These are phyloP conservation scores for Centropus unirufus DNA, from an alignment of 2,113 vertebrate genomes.

Conservation along the genomic window DNA sequence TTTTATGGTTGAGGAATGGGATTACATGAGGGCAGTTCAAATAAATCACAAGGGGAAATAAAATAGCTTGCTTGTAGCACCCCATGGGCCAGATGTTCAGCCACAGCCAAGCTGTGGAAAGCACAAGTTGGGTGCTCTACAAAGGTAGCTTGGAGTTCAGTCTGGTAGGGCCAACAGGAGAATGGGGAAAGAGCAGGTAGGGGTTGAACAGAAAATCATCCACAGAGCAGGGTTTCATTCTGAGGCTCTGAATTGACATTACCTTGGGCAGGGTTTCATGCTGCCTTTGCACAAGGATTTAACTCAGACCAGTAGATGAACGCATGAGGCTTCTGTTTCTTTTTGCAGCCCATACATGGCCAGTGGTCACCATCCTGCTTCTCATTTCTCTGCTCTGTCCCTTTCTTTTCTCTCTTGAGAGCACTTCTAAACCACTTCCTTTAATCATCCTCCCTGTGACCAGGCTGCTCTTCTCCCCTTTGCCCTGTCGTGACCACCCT, in stretches of 20 bases:
- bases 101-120: background rate
- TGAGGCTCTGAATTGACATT: background rate
- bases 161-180: background rate
- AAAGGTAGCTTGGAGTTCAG: conserved; percentile 50
- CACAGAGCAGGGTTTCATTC: background rate
- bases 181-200: conserved; percentile 1
- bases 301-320: background rate
- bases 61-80: conserved; percentile 60
- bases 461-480: background rate
- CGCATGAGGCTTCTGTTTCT: background rate
- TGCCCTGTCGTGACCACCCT: background rate
- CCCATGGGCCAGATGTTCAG: conserved; percentile 62
- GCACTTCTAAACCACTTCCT: background rate
- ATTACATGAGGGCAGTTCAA: conserved; percentile 73
- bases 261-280: background rate
- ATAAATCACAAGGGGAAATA: conserved; percentile 77
- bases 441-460: background rate
- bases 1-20: conserved; percentile 78
- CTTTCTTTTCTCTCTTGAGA: background rate
- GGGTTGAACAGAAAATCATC: background rate
- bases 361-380: background rate
- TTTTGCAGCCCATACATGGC: background rate
- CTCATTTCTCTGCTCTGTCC: background rate
- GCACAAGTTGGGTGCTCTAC: background rate
- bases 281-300: background rate